phyloP scores from a whole-genome alignment of 2,113 vertebrate species.

The Siniperca knerii region DNA sequence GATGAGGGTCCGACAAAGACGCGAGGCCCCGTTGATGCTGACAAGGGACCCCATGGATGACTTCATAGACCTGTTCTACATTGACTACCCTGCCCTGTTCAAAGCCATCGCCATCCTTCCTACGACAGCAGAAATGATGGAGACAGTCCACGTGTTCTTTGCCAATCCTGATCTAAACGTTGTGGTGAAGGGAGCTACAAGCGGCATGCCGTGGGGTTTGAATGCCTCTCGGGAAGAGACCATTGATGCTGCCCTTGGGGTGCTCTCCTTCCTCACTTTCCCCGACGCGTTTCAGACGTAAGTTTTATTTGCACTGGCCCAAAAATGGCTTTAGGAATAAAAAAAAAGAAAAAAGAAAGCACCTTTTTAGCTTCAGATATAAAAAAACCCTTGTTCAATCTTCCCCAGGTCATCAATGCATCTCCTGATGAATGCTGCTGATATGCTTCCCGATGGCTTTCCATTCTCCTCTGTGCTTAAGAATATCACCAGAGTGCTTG shows the following conservation, averaged over 20 bases:
- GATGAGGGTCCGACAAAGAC: slow-evolving; percentile 5
- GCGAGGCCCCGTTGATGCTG: slow-evolving; percentile 28
- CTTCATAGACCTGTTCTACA: slow-evolving; percentile 76
- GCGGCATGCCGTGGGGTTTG: slow-evolving; percentile 50
- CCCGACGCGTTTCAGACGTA: slow-evolving; percentile 53
- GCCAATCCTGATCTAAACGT: slow-evolving; percentile 76
- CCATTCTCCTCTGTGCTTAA: slow-evolving; percentile 69
- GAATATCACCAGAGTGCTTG: slow-evolving; percentile 65
- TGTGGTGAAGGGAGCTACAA: slow-evolving; percentile 73
- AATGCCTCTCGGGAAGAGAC: slow-evolving; percentile 61
- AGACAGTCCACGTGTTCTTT: slow-evolving; percentile 78
- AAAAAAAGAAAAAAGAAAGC: background rate
- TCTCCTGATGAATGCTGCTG: slow-evolving; percentile 60
- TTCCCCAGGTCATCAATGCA: slow-evolving; percentile 65
- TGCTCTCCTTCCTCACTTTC: slow-evolving; percentile 74
- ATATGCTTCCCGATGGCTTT: slow-evolving; percentile 73
- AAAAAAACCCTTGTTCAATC: slow-evolving; percentile 14
- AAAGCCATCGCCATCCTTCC: slow-evolving; percentile 61
- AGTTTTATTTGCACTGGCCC: slow-evolving; percentile 31
- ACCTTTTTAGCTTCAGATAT: background rate
- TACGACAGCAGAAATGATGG: slow-evolving; percentile 67
- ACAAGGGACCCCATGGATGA: slow-evolving; percentile 71
- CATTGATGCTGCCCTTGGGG: slow-evolving; percentile 67
- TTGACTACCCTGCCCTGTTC: slow-evolving; percentile 78
- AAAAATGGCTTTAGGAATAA: background rate